phyloP scores from a whole-genome alignment of 1,140 invertebrate species.

The Ceratina japonica region DNA sequence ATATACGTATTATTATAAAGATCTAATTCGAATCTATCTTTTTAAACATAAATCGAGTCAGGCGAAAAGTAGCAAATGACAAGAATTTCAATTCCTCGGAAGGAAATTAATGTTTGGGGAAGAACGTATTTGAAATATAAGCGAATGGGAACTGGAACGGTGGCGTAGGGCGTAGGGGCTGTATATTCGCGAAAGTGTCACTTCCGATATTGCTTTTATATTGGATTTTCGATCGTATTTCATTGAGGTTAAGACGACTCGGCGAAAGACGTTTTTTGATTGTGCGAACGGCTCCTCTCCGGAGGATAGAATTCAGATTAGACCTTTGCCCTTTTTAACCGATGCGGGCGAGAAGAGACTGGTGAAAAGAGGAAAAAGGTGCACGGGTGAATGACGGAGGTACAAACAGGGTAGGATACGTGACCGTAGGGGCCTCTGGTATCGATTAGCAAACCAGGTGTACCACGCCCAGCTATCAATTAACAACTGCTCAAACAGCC shows the following conservation, averaged over 20 bases:
- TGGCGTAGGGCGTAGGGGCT: neutral
- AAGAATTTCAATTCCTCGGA: neutral
- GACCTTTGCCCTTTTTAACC: conserved; percentile 3
- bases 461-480: conserved; percentile 73
- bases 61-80: too few species aligned
- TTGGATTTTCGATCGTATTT: conserved; percentile 59
- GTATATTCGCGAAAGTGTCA: conserved; percentile 38
- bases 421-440: conserved; percentile 60
- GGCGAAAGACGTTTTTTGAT: conserved; percentile 5
- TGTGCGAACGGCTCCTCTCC: neutral
- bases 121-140: too few species aligned
- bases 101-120: conserved; percentile 8
- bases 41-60: too few species aligned
- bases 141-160: too few species aligned
- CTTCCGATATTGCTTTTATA: conserved; percentile 66
- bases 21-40: too few species aligned
- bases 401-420: conserved; percentile 28
- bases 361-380: neutral
- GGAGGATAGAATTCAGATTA: conserved; percentile 8
- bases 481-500: conserved; percentile 46
- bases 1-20: too few species aligned
- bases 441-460: conserved; percentile 70
- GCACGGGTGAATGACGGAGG: neutral
- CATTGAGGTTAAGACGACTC: neutral
- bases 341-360: neutral